Evolutionary conservation across 2,888 invertebrate species (phyloP).

Genomic region (Notodonta ziczac): DNA sequence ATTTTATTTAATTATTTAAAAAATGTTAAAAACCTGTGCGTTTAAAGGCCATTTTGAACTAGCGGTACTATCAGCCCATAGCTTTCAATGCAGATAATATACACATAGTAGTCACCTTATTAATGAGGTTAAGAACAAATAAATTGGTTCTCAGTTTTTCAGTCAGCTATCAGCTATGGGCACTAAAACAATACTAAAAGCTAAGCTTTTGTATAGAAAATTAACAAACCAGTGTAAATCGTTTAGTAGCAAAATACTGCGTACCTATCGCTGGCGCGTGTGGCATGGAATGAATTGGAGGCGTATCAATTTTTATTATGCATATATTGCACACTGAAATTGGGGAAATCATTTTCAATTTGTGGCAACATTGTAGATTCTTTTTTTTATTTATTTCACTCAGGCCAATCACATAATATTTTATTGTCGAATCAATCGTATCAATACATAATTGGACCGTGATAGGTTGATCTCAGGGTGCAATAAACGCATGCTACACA

Average conservation of each 20-base stretch:
- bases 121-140: no score
- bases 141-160: neutral
- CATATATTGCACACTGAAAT: slow-evolving; percentile 45
- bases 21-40: slow-evolving; percentile 53
- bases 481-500: slow-evolving; percentile 29
- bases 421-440: neutral
- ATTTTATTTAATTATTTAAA: slow-evolving; percentile 29
- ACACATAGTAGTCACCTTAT: no score
- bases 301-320: slow-evolving; percentile 63
- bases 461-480: slow-evolving; percentile 14
- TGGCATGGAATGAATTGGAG: slow-evolving; percentile 72
- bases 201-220: slow-evolving; percentile 64
- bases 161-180: slow-evolving; percentile 27
- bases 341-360: slow-evolving; percentile 20
- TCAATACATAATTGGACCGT: neutral
- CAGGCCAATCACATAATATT: neutral
- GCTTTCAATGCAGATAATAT: slow-evolving; percentile 4
- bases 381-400: neutral
- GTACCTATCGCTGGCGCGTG: slow-evolving; percentile 48
- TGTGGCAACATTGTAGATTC: slow-evolving; percentile 19
- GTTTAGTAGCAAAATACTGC: slow-evolving; percentile 75
- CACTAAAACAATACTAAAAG: slow-evolving; percentile 54
- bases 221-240: slow-evolving; percentile 62
- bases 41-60: slow-evolving; percentile 49
- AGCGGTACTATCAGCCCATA: slow-evolving; percentile 51